Base-by-base conservation (phyloP, 2,113 vertebrate species). In the Prinia subflava region DNA sequence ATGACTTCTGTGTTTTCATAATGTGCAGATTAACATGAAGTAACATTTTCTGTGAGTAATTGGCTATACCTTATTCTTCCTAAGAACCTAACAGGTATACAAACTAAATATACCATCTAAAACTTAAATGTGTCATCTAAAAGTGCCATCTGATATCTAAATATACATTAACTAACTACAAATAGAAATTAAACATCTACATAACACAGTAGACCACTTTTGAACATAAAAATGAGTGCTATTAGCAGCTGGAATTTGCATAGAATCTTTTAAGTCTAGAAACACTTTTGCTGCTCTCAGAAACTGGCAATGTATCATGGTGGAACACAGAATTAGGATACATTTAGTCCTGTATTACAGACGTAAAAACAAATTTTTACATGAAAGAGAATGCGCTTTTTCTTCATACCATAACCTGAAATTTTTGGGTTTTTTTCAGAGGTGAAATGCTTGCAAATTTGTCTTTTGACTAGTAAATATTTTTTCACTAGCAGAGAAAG, bases 81-180 rank as follows among this genome's bases (percentile, higher is more conserved):
- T 53, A 80, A 74, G 53, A 87, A 41, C n/a, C 23, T 76, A 94
- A 62, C 80, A 94, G 83, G 74, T 75, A n/a, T 62, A 89, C 37
- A 60, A 74, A 49, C 30, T 93, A 53, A 91, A 55, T 64, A 71
- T 63, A 85, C 46, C 37, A 75, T 55, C 88, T 64, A 52, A 92
- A 88, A 90, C 92, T 93, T 86, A 55, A 92, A 63, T 27, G 22
- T 35, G 33, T 14, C 56, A 24, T 57, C 56, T 57, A 57, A 57
- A 82, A 62, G 55, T 62, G 39, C 16, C 64, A 46, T 59, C 69
- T 87, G 76, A 63, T 83, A 14, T 70, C 33, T 89, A 76, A 94
- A 94, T 89, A 73, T 63, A 76, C 22, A 68, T 91, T 91, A 87
- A 92, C 87, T 76, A 97, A 94, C 73, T 78, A 74, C 42, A 95